Base-by-base conservation (phyloP, 2,113 vertebrate species). In the Ceuthmochares aereus region DNA sequence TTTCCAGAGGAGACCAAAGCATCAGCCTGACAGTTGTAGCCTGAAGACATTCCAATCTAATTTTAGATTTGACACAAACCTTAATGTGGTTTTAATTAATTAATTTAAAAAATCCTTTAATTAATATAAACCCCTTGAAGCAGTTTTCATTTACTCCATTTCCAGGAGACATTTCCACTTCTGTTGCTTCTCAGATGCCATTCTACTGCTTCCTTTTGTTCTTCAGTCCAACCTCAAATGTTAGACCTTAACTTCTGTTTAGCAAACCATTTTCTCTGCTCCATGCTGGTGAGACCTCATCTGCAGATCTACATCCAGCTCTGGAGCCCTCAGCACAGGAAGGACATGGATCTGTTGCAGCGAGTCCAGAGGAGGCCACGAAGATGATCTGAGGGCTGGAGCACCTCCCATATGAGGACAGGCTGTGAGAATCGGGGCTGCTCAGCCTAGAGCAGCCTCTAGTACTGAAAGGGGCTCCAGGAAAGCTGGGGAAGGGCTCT, bases 21-120 rank as follows among this genome's bases (percentile, higher is more conserved):
- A 91, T 58, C 80, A 67, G 82, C 70, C 92, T 82, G 88, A 85
- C 92, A 87, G 92, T 59, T 84, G 80, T 89, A 89, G 84, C 87
- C 86, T 27, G 90, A 89, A 93, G 92, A 94, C 69, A 91, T 90
- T 58, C 62, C 79, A 52, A 60, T 76, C 92, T 93, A 79, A 91
- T 84, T 94, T 90, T 79, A 95, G 95, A 63, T 45, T 82, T 56
- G 74, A 93, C 94, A 91, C 60, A 68, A 76, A 45, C 78, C 79
- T 93, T 90, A 64, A 84, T 82, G 87, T 59, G 85, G 67, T 80
- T 91, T 92, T 70, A 75, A 67, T 84, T 64, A 89, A 93, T 64
- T 89, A 68, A 90, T 94, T 89, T 34, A 47, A 42, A 62, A 86
- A 89, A 79, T 30, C 72, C 69, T 96, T 89, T 94, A 91, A 89